phyloP scores from a whole-genome alignment of 2,888 invertebrate genomes.

The Netelia melanura region DNA sequence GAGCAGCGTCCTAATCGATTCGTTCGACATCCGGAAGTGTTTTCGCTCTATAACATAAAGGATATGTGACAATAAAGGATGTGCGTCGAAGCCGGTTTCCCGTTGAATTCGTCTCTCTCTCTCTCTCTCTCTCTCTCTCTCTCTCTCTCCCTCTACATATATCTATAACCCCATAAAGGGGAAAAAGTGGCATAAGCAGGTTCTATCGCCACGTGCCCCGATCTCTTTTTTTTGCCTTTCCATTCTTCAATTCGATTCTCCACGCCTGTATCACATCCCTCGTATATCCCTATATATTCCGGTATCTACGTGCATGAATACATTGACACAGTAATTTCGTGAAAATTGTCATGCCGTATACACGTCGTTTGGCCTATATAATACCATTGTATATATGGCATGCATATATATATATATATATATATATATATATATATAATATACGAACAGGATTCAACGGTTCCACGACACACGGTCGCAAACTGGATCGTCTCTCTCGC shows the following conservation, averaged over 20 bases:
- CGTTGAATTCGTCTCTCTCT: neutral
- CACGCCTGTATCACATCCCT: constrained; percentile 38
- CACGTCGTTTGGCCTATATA: neutral
- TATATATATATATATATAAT: neutral
- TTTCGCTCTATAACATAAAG: constrained; percentile 29
- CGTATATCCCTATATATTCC: neutral
- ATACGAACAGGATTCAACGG: constrained; percentile 22
- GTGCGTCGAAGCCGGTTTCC: neutral
- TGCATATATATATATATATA: neutral
- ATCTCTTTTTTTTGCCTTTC: neutral
- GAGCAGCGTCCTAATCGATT: constrained; percentile 49
- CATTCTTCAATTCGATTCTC: constrained; percentile 35
- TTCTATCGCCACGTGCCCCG: constrained; percentile 43
- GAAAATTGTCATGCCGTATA: constrained; percentile 44
- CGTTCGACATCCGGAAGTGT: constrained; percentile 53
- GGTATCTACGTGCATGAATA: constrained; percentile 28
- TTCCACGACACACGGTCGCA: neutral
- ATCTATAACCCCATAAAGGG: neutral
- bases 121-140: neutral
- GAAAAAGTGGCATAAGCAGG: constrained; percentile 19
- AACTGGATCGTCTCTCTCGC: constrained; percentile 21
- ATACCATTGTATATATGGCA: neutral
- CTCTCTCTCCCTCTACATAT: neutral
- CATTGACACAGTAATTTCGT: constrained; percentile 44
- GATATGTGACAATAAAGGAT: constrained; percentile 22